Evolutionary conservation across 1,140 invertebrate genomes (phyloP), one percentile per base, ranked within the genome.

Genomic region (Steinernema feltiae): DNA sequence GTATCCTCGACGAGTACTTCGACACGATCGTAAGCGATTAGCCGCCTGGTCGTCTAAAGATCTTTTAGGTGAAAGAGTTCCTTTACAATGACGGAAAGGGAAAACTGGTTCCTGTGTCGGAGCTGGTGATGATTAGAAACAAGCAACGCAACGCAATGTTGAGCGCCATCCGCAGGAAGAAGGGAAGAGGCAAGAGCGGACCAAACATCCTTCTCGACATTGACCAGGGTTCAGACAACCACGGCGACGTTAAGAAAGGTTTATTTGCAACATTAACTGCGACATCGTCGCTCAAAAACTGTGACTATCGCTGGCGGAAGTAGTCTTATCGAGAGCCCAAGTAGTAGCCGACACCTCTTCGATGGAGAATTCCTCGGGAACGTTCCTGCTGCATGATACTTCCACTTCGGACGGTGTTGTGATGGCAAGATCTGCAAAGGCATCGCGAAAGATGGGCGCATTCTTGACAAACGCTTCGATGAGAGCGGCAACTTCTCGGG

Each of bases 31-130:
- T 81, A 29, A 31, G 79, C 18, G 7, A n/a, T 78, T n/a, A 32
- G 92, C 0, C 92, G 94, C 86, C 89, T 94, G 35, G 93, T 94
- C 85, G 92, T 93, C 87, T 92, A 92, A 1, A 92, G 94, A 1
- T 46, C 30, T 93, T 92, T 0, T 92, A 94, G 87, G 92, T 97
- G 0, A 92, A 93, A 81, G 93, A 92, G 0, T 96, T 93, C 88
- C 87, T 97, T 12, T 97, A 97, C 87, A 95, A 97, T 84, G 92
- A 92, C 85, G 95, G 95, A 1, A 90, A 91, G 83, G 94, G 94
- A 0, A 91, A 92, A 74, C 92, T 93, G 86, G 91, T 97, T 82
- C 93, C 93, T 0, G 92, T 96, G 81, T 91, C 92, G 0, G 91
- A 94, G 84, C 85, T 97, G 1, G 93, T 97, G 1, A 88, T 95